Conservation (phyloP, 2,888 invertebrate species). For the Eupithecia subumbrata region DNA sequence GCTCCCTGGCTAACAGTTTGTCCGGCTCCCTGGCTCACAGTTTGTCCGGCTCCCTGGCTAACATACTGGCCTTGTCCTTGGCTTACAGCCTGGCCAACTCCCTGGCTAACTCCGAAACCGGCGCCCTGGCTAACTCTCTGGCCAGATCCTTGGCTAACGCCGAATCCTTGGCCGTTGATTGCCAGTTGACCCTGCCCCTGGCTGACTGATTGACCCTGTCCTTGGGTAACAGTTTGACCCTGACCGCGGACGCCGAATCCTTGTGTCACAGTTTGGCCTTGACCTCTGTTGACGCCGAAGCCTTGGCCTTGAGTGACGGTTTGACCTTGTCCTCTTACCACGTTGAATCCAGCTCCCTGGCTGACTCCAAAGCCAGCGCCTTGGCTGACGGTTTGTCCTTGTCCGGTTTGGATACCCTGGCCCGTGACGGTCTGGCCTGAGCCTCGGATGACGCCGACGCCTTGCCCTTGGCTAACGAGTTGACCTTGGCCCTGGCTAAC, state of each 20-base stretch:
- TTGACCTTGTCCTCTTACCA: slow-evolving; percentile 41
- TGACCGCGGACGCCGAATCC: slow-evolving; percentile 41
- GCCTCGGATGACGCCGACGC: slow-evolving; percentile 36
- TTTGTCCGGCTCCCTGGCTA: slow-evolving; percentile 29
- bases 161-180: slow-evolving; percentile 23
- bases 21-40: slow-evolving; percentile 25
- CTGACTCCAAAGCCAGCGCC: slow-evolving; percentile 39
- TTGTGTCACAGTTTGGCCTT: slow-evolving; percentile 44
- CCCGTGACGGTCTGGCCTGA: slow-evolving; percentile 41
- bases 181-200: not conserved
- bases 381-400: slow-evolving; percentile 30
- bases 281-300: slow-evolving; percentile 25
- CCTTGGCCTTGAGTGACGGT: slow-evolving; percentile 29
- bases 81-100: slow-evolving; percentile 25
- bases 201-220: slow-evolving; percentile 5
- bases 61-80: slow-evolving; percentile 39
- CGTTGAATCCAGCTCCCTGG: slow-evolving; percentile 10
- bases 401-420: slow-evolving; percentile 36
- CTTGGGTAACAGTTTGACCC: slow-evolving; percentile 31
- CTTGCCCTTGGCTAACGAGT: slow-evolving; percentile 42
- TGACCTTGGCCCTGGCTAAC: slow-evolving; percentile 43
- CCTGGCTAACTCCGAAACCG: slow-evolving; percentile 30
- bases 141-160: slow-evolving; percentile 23
- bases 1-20: slow-evolving; percentile 40
- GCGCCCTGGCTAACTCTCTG: slow-evolving; percentile 35